A percentile compares a stretch with the other conserved stretches of the same genome.
phyloP scores from a whole-genome alignment of 2,797 vertebrate genomes.

The Alosa sapidissima region DNA sequence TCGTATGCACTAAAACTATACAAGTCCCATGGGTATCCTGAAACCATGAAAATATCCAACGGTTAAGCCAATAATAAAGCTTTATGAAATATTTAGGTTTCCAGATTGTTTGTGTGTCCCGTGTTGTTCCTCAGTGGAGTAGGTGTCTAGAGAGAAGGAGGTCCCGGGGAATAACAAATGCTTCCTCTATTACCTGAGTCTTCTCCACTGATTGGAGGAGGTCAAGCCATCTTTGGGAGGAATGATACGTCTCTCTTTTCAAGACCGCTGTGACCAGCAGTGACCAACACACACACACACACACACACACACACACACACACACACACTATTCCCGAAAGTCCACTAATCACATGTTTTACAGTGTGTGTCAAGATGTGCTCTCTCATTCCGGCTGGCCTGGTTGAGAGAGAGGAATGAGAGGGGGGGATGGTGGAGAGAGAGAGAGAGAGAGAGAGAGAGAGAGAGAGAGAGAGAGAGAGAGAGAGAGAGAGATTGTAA shows the following conservation, averaged over 20 bases:
- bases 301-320: not conserved
- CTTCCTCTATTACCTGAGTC: not conserved
- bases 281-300: constrained; percentile 5
- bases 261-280: not conserved
- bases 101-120: not conserved
- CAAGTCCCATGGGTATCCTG: not conserved
- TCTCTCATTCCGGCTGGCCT: constrained; percentile 22
- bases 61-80: not conserved
- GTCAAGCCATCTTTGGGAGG: not conserved
- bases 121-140: not conserved
- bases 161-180: too few relatives aligned
- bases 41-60: not conserved
- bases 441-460: not conserved
- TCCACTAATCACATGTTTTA: constrained; percentile 30
- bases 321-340: not conserved
- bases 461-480: not conserved
- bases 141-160: constrained; percentile 23
- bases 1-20: not conserved
- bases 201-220: not conserved
- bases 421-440: not conserved
- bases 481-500: not conserved
- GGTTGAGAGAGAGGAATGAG: not conserved
- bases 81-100: constrained; percentile 7
- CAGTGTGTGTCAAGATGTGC: constrained; percentile 33
- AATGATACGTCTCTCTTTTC: not conserved